Evolutionary conservation across 2,888 invertebrate species (phyloP), one percentile per base, ranked within the genome.

Genomic region (Encarsia formosa): DNA sequence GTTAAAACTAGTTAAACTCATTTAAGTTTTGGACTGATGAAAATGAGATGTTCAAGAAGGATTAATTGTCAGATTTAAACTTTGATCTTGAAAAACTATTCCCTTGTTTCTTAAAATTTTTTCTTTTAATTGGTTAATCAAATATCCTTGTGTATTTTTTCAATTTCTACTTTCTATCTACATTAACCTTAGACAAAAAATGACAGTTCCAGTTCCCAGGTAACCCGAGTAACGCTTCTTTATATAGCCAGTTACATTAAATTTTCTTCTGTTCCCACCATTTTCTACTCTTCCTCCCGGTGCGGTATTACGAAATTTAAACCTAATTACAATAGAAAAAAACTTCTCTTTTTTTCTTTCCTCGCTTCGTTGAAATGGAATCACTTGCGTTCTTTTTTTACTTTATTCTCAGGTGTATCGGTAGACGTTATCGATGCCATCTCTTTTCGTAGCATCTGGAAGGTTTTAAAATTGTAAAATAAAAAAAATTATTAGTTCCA

Each of bases 1-100:
- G 58, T 56, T 29, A 45, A 38, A 32, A 52, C 54, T 49, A 48
- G 49, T 58, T 50, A 31, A 41, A 45, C 40, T 41, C 40, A 34
- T 40, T 40, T 24, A 29, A 32, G 32, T 31, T 18, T 37, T 26
- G 39, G 49, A 46, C 42, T 45, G 56, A 45, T 45, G 39, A 40
- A n/a, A 50, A 44, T 26, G 44, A 45, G 44, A 44, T 22, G 50
- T 39, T 38, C 22, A 15, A 16, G 24, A 20, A 32, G 45, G 23
- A 44, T 26, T 34, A 40, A 51, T 34, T 15, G 19, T 3, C 18
- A 20, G 38, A 9, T 44, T 44, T 34, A 34, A 38, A 41, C 24
- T 48, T 48, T 39, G 22, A 47, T 47, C 24, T 23, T 15, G 41
- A 23, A 16, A n/a, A 8, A n/a, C n/a, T n/a, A n/a, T n/a, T n/a